These are phyloP conservation scores for Eurystomus glaucurus DNA, from an alignment of 2,797 vertebrate species.

Conservation along the genomic window DNA sequence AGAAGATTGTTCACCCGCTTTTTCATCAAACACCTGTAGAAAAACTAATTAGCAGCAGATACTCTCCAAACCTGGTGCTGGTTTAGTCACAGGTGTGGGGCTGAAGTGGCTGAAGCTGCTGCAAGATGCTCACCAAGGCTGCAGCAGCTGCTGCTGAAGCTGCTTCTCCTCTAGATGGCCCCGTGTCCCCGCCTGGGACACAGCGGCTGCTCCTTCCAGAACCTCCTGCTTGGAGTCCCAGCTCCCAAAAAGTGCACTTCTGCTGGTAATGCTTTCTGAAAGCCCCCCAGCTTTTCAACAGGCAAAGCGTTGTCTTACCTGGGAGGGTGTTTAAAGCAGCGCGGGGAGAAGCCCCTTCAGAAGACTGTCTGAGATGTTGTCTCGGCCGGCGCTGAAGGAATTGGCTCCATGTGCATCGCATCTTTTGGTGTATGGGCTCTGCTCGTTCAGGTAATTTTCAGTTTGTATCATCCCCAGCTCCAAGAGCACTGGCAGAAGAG, in stretches of 20 bases:
- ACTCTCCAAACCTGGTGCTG: rapidly evolving
- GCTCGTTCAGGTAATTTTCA: rapidly evolving
- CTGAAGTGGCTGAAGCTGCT: background rate
- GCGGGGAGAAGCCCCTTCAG: background rate
- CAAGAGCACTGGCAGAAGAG: background rate
- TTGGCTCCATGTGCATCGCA: rapidly evolving
- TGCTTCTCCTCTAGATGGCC: conserved; percentile 72
- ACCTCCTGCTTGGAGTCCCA: too few species aligned
- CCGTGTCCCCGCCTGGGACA: background rate
- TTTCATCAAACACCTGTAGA: background rate
- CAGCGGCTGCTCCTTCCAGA: background rate
- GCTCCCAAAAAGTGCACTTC: background rate
- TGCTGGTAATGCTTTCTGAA: background rate
- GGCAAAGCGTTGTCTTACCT: rapidly evolving
- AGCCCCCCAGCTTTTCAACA: background rate
- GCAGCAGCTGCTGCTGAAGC: background rate
- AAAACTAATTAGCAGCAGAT: background rate
- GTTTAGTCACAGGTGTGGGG: background rate
- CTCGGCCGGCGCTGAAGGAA: rapidly evolving
- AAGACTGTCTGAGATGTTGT: background rate
- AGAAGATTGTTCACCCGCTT: background rate
- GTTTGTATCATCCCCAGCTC: rapidly evolving
- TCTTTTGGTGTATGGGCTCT: rapidly evolving
- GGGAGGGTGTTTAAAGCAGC: background rate
- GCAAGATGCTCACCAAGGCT: background rate